Conservation (phyloP, 2,888 invertebrate genomes). For the Seira sanloemensis region DNA sequence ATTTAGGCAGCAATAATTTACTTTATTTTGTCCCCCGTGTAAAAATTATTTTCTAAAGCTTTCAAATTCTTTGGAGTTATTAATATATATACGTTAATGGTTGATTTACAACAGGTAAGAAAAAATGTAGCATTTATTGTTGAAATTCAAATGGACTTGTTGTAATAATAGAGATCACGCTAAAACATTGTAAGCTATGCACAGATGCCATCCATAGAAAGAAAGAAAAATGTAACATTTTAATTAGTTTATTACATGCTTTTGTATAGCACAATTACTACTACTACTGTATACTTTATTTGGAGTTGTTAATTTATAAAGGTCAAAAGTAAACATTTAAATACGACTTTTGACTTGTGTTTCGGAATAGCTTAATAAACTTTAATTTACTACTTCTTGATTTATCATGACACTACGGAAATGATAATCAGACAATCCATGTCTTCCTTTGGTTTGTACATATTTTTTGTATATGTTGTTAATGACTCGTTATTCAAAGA, state of each 20-base stretch:
- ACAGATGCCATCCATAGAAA: constrained; percentile 14
- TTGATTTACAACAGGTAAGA: too few species aligned
- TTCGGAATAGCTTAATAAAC: too few species aligned
- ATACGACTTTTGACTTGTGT: too few species aligned
- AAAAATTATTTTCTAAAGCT: too few species aligned
- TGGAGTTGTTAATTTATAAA: background rate
- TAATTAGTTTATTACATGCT: background rate
- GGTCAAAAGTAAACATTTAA: too few species aligned
- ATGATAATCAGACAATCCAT: constrained; percentile 67
- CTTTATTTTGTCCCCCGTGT: background rate
- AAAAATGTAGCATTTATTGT: background rate
- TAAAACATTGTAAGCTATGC: background rate
- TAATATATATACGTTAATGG: too few species aligned
- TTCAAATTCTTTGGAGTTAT: too few species aligned
- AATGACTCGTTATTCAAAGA: background rate
- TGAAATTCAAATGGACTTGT: background rate
- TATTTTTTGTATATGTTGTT: constrained; percentile 45
- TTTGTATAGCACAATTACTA: constrained; percentile 7
- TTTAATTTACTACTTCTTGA: too few species aligned
- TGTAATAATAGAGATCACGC: background rate
- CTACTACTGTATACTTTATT: background rate
- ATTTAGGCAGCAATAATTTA: background rate
- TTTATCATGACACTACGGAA: constrained; percentile 67
- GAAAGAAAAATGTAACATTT: too few species aligned
- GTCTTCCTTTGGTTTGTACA: constrained; percentile 69